phyloP scores from a whole-genome alignment of 2,888 invertebrate species.

The Leuctra nigra region DNA sequence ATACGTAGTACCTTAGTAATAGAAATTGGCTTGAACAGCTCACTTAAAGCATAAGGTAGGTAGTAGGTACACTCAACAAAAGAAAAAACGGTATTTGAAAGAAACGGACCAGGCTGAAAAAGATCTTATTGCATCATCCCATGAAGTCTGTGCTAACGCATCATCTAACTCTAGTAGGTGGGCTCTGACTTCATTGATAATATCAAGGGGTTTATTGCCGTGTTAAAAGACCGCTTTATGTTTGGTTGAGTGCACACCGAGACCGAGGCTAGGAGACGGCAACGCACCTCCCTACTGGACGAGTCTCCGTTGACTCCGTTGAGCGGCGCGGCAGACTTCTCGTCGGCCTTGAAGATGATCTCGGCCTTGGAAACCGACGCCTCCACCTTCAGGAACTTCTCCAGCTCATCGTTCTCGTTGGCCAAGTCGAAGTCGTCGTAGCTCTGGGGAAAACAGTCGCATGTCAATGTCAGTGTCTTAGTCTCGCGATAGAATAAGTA shows the following conservation, averaged over 20 bases:
- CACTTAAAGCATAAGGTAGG: too few relatives aligned
- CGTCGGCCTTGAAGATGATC: slow-evolving; percentile 20
- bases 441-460: slow-evolving; percentile 65
- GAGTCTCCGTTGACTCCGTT: slow-evolving; percentile 37
- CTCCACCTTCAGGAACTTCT: slow-evolving; percentile 72
- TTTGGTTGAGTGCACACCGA: background rate
- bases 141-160: background rate
- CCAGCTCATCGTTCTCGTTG: slow-evolving; percentile 84
- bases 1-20: too few relatives aligned
- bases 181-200: too few relatives aligned
- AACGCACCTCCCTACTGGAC: slow-evolving; percentile 40
- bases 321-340: slow-evolving; percentile 20
- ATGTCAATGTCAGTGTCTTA: too few relatives aligned
- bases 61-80: too few relatives aligned
- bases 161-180: too few relatives aligned
- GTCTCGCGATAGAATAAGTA: too few relatives aligned
- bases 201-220: too few relatives aligned
- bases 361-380: slow-evolving; percentile 30
- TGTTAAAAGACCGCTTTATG: too few relatives aligned
- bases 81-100: too few relatives aligned
- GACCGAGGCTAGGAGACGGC: background rate
- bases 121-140: background rate
- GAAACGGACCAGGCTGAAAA: too few relatives aligned
- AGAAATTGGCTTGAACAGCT: too few relatives aligned
- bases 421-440: slow-evolving; percentile 89